Conservation (phyloP, 2,888 invertebrate species). For the Epirrhoe tristata region DNA sequence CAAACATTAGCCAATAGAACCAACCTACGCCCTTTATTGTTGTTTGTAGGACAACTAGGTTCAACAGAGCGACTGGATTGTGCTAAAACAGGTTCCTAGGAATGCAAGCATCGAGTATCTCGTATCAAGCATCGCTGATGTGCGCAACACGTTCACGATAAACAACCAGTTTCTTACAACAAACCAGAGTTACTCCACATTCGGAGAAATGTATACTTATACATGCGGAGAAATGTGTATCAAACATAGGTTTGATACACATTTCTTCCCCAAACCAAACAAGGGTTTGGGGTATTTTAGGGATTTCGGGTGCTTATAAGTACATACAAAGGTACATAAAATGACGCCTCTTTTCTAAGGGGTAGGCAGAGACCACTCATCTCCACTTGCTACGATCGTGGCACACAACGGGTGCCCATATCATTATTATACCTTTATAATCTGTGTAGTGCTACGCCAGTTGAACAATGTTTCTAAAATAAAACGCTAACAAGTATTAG, state of each 20-base stretch:
- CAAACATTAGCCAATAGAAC: conserved; percentile 5
- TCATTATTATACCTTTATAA: background rate
- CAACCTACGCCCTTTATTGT: conserved; percentile 17
- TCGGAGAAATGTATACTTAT: conserved; percentile 21
- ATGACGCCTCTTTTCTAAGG: too few species aligned
- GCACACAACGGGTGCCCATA: too few species aligned
- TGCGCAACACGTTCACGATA: conserved; percentile 48
- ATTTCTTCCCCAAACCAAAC: too few species aligned
- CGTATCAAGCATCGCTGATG: conserved; percentile 55
- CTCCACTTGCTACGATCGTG: too few species aligned
- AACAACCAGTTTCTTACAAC: conserved; percentile 50
- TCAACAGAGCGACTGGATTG: conserved; percentile 52
- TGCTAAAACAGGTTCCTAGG: conserved; percentile 75
- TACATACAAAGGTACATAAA: too few species aligned
- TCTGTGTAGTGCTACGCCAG: background rate
- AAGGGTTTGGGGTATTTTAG: too few species aligned
- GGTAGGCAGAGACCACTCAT: too few species aligned
- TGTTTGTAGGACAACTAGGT: conserved; percentile 39
- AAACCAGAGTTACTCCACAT: conserved; percentile 29
- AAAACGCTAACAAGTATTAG: background rate
- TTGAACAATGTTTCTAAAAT: background rate
- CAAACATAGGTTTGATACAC: too few species aligned
- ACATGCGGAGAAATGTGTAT: too few species aligned
- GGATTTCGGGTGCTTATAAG: too few species aligned
- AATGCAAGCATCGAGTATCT: conserved; percentile 63